Evolutionary conservation across 2,797 vertebrate species (phyloP).

Genomic region (Pseudotriccus pelzelni): DNA sequence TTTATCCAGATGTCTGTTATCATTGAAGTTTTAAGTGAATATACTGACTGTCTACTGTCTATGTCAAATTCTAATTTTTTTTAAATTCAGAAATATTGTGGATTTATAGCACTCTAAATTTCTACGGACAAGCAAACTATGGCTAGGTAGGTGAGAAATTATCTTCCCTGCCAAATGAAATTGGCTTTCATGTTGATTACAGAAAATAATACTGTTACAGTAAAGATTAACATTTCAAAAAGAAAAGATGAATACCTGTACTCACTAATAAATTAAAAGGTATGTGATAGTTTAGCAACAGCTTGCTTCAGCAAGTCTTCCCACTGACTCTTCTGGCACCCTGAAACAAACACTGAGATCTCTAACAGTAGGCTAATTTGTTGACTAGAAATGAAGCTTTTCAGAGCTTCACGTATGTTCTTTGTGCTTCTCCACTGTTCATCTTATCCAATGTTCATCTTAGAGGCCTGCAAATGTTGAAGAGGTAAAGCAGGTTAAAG

Average conservation of each 20-base stretch:
- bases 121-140: neutral
- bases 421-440: neutral
- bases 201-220: neutral
- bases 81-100: neutral
- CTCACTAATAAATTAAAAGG: neutral
- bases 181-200: neutral
- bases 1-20: neutral
- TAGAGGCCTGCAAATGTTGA: neutral
- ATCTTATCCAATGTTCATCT: neutral
- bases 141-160: neutral
- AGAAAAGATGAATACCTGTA: neutral
- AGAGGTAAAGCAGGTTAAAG: neutral
- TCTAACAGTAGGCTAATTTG: neutral
- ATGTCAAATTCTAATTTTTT: neutral
- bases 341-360: neutral
- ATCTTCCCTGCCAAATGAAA: neutral
- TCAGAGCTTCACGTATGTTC: neutral
- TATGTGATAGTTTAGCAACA: neutral
- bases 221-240: neutral
- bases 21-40: neutral
- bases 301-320: neutral
- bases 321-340: neutral
- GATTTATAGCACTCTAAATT: neutral
- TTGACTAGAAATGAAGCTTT: neutral
- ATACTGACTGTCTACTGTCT: neutral